These are phyloP conservation scores for Polydrusus cervinus DNA, from an alignment of 2,888 invertebrate species.

Conservation along the genomic window DNA sequence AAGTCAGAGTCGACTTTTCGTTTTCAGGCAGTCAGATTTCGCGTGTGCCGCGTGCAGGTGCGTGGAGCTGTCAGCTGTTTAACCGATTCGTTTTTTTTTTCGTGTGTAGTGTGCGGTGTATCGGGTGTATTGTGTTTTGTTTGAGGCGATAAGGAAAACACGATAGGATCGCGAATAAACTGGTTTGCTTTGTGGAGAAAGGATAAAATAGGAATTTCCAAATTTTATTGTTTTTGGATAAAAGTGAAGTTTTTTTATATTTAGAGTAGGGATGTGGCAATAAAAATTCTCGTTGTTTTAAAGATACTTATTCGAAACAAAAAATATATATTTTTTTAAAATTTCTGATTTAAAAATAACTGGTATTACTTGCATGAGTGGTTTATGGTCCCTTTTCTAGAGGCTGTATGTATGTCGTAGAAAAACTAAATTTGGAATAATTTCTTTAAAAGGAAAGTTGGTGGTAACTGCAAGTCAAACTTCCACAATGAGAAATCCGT, in stretches of 20 bases:
- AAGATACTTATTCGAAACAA: no score
- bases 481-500: no score
- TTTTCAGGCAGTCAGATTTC: constrained; percentile 18
- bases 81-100: neutral
- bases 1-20: constrained; percentile 1
- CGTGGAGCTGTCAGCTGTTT: constrained; percentile 9
- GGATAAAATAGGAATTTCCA: neutral
- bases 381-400: no score
- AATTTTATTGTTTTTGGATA: neutral
- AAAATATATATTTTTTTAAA: no score
- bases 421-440: no score
- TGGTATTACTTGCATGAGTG: no score
- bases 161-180: neutral
- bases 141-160: neutral
- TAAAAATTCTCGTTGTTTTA: constrained; percentile 2
- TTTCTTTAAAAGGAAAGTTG: no score
- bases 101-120: neutral
- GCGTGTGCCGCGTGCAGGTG: constrained; percentile 6
- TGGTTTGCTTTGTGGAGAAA: neutral
- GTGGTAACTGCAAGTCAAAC: no score
- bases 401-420: no score
- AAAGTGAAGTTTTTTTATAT: constrained; percentile 6
- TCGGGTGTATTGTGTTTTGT: neutral
- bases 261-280: constrained; percentile 2
- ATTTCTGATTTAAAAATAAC: no score